Percentiles rank a stretch among this genome's conserved stretches.
Conservation (phyloP, 2,113 vertebrate species). For the Megaceryle torquata region DNA sequence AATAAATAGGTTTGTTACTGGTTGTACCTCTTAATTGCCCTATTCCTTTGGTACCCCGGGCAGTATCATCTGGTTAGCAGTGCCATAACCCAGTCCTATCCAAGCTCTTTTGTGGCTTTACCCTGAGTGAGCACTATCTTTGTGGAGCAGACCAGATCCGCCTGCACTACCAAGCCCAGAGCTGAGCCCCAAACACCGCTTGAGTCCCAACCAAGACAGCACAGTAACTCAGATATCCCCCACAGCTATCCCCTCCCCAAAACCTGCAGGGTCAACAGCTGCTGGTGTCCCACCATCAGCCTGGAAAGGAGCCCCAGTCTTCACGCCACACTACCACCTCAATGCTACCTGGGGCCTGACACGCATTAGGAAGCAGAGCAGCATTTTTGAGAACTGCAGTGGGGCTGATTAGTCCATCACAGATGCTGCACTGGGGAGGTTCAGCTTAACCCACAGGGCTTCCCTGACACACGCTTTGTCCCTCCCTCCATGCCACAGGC, state of each 20-base stretch:
- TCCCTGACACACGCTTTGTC: not conserved
- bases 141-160: accelerated
- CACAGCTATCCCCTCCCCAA: not conserved
- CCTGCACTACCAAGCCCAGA: not conserved
- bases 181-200: accelerated
- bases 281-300: not conserved
- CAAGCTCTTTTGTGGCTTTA: not conserved
- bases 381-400: not conserved
- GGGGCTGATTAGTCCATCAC: not conserved
- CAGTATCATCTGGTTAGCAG: not conserved
- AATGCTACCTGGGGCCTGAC: not conserved
- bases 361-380: accelerated
- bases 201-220: not conserved
- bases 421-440: not conserved
- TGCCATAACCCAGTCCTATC: not conserved
- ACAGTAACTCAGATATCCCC: not conserved
- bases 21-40: not conserved
- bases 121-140: not conserved
- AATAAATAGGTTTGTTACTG: not conserved
- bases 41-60: not conserved
- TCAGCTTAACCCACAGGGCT: not conserved
- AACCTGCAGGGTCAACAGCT: not conserved
- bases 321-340: accelerated
- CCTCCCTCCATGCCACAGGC: not conserved
- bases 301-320: not conserved